Percentiles rank a stretch among this genome's conserved stretches.
Evolutionary conservation across 1,140 invertebrate species (phyloP).

Genomic region (Brachionus paranguensis): DNA sequence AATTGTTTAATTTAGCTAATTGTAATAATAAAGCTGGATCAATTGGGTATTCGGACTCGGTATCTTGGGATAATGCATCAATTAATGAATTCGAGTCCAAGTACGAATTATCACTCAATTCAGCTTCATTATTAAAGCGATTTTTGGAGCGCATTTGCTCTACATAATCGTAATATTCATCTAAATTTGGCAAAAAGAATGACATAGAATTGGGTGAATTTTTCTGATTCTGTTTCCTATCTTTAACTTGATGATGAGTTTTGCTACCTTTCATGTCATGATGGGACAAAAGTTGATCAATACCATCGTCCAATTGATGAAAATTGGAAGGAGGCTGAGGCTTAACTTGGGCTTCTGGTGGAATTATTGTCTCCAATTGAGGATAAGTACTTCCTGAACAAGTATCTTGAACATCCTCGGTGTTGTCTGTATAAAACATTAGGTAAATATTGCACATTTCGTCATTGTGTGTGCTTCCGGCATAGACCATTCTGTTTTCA

Average conservation of each 20-base stretch:
- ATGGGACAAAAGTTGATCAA: background rate
- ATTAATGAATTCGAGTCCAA: background rate
- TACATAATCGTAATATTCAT: conserved; percentile 7
- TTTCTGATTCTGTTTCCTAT: background rate
- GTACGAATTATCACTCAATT: conserved; percentile 16
- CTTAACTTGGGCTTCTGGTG: conserved; percentile 30
- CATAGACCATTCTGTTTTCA: background rate
- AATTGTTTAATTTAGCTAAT: conserved; percentile 18
- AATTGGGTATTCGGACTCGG: background rate
- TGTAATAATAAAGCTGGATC: conserved; percentile 18
- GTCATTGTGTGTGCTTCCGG: conserved; percentile 70
- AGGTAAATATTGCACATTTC: conserved; percentile 99
- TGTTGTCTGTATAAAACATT: conserved; percentile 80
- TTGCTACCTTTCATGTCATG: conserved; percentile 40
- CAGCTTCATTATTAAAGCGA: conserved; percentile 16
- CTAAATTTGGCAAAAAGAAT: background rate
- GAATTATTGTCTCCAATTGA: conserved; percentile 9
- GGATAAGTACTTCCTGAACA: conserved; percentile 31
- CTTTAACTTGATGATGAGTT: conserved; percentile 31
- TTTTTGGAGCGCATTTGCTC: conserved; percentile 29
- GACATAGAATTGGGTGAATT: background rate
- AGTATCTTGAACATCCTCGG: background rate
- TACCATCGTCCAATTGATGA: background rate
- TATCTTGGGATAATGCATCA: background rate
- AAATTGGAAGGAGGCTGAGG: background rate